phyloP scores from a whole-genome alignment of 2,113 vertebrate species.

The Candoia aspera region DNA sequence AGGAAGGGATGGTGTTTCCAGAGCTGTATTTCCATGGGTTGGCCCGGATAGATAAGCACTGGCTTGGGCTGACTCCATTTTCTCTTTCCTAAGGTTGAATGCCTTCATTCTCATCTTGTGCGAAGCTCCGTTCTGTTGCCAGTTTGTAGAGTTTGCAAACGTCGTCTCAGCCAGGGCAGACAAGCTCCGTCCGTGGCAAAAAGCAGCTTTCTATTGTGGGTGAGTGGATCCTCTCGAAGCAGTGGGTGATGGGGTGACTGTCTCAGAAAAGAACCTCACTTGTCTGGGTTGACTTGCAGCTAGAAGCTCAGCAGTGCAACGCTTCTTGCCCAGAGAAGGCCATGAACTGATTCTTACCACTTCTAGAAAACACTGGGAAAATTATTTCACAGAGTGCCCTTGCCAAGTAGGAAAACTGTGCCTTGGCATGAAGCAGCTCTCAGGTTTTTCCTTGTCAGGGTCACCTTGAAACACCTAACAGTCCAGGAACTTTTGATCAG shows the following conservation, averaged over 20 bases:
- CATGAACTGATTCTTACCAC: background rate
- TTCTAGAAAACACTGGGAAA: background rate
- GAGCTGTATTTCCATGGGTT: background rate
- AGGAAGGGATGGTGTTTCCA: background rate
- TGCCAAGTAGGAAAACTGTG: background rate
- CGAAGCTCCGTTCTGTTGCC: slow-evolving; percentile 96
- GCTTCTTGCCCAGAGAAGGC: background rate
- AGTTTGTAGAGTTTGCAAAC: slow-evolving; percentile 95
- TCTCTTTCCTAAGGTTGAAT: slow-evolving; percentile 77
- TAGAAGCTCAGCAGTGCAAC: too few species aligned
- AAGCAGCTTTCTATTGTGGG: slow-evolving; percentile 94
- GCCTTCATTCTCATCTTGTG: slow-evolving; percentile 92
- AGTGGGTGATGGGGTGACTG: background rate
- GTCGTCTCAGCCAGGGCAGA: slow-evolving; percentile 80
- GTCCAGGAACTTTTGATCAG: too few species aligned
- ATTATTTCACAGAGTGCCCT: background rate
- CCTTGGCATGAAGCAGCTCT: too few species aligned
- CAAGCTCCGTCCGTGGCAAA: slow-evolving; percentile 90
- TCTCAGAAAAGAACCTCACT: background rate
- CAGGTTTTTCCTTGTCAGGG: too few species aligned
- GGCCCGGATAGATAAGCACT: accelerated
- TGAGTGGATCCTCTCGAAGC: slow-evolving; percentile 63
- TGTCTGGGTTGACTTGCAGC: background rate
- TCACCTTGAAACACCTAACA: too few species aligned
- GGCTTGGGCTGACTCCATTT: background rate